phyloP scores from a whole-genome alignment of 2,113 vertebrate genomes.

The Fregetta grallaria region DNA sequence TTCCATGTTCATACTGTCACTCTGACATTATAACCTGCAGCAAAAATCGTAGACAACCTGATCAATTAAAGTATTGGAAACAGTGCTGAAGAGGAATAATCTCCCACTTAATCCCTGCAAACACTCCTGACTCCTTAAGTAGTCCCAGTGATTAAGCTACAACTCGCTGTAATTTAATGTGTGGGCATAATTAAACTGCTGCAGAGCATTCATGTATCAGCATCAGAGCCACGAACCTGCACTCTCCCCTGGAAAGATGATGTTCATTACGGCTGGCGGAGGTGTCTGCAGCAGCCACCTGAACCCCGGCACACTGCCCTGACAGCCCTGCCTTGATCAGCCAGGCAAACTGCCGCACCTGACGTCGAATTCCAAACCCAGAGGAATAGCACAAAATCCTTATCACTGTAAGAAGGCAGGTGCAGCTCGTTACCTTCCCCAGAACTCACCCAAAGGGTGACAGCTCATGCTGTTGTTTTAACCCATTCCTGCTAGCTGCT shows the following conservation, averaged over 20 bases:
- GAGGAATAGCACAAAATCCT: background rate
- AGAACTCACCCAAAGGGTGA: background rate
- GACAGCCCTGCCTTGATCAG: background rate
- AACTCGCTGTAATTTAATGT: background rate
- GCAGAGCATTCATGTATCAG: background rate
- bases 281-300: background rate
- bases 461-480: background rate
- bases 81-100: background rate
- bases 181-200: background rate
- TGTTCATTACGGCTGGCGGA: background rate
- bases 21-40: background rate
- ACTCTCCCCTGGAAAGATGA: background rate
- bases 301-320: background rate
- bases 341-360: fast-evolving
- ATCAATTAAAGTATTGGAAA: background rate
- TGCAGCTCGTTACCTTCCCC: background rate
- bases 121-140: background rate
- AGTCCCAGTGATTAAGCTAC: background rate
- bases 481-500: background rate
- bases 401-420: background rate
- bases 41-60: background rate
- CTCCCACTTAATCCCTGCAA: background rate
- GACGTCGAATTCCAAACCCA: background rate
- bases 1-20: background rate
- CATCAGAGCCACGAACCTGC: background rate